Evolutionary conservation across 2,113 vertebrate species (phyloP), one percentile per base, ranked within the genome.

Genomic region (Petaurus breviceps): DNA sequence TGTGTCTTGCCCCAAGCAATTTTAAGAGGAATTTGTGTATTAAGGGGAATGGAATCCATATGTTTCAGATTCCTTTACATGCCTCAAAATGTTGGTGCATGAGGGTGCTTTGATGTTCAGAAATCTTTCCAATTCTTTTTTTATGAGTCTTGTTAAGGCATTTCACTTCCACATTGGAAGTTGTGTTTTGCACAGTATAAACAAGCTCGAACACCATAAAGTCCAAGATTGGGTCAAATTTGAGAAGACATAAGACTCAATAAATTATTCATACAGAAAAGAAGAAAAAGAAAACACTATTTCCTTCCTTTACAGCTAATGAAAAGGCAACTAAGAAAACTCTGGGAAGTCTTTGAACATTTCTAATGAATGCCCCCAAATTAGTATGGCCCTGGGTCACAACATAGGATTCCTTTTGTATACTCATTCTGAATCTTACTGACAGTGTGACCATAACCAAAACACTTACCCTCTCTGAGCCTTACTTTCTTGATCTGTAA

Each of bases 11-110:
- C 90, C 91, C 77, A 94, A 97, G 77, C 16, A 95, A 43, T 57
- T 94, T 97, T 94, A 94, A 95, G n/a, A 97, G n/a, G 37, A 95
- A 93, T 91, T 77, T 97, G 51, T 93, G 16, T 92, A 94, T 92
- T 94, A 96, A 92, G 68, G 96, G n/a, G 93, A 97, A 98, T 93
- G 92, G 96, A 96, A 97, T 94, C 94, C 94, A 97, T 95, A 96
- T 84, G 91, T 91, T 96, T 16, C 94, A 94, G 53, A 96, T 95
- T 97, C 95, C 96, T 95, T 96, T 93, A 96, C 90, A 92, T 94
- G 94, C 96, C 94, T 89, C 90, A 95, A 96, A 96, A 97, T 51
- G 68, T 96, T 19, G 14, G 91, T 61, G 61, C 51, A 7, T 47
- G 91, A 94, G 84, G 95, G 61, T 51, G 96, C 95, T 96, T 91